Conservation (phyloP, 2,888 invertebrate species). For the Erebia aethiops region DNA sequence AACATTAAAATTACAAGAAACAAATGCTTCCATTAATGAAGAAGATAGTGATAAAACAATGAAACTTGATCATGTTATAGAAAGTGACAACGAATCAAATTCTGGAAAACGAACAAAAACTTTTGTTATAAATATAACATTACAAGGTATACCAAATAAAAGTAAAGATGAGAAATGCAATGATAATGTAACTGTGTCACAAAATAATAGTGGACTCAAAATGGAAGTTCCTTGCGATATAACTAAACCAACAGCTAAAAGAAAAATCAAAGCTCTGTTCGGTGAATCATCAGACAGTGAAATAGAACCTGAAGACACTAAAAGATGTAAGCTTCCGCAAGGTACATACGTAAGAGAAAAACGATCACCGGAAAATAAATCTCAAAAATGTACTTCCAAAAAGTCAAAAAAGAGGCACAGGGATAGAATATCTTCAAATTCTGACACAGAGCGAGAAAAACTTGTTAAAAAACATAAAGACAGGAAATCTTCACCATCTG, state of each 20-base stretch:
- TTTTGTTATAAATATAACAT: conserved; percentile 72
- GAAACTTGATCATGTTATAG: conserved; percentile 50
- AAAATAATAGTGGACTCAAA: conserved; percentile 36
- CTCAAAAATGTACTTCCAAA: conserved; percentile 38
- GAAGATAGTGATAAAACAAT: conserved; percentile 57
- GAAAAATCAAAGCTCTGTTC: conserved; percentile 78
- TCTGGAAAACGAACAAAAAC: conserved; percentile 52
- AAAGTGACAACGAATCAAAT: conserved; percentile 30
- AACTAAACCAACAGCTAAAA: conserved; percentile 61
- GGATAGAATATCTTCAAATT: conserved; percentile 36
- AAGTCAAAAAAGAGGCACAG: conserved; percentile 43
- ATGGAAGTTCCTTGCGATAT: conserved; percentile 50
- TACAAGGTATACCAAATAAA: conserved; percentile 65
- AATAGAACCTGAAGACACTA: conserved; percentile 49
- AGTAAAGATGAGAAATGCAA: conserved; percentile 39
- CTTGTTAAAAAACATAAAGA: conserved; percentile 38
- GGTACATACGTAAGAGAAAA: conserved; percentile 39
- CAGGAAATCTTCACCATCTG: conserved; percentile 33
- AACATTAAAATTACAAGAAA: conserved; percentile 52
- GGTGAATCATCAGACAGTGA: conserved; percentile 79
- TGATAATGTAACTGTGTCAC: conserved; percentile 35
- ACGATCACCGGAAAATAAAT: conserved; percentile 35
- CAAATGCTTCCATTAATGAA: conserved; percentile 43
- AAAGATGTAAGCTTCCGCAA: conserved; percentile 52
- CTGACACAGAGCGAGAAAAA: conserved; percentile 24